A percentile compares a stretch with the other conserved stretches of the same genome.
phyloP scores from a whole-genome alignment of 1,140 invertebrate species.

The Drosophila cardini region DNA sequence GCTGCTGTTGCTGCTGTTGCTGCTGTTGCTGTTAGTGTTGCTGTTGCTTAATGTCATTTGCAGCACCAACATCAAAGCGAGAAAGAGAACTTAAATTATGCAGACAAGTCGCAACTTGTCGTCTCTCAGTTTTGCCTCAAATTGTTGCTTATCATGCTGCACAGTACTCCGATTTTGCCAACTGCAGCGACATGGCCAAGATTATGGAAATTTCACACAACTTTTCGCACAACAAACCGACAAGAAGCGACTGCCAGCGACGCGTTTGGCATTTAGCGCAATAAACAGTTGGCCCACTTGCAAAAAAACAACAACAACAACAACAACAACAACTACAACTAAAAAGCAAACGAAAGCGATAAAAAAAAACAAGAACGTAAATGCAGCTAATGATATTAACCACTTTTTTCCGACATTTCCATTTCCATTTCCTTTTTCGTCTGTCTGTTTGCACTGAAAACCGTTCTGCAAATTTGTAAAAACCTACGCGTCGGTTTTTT shows the following conservation, averaged over 20 bases:
- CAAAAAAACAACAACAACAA: slow-evolving; percentile 19
- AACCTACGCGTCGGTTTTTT: slow-evolving; percentile 52
- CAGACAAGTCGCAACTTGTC: slow-evolving; percentile 65
- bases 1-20: slow-evolving; percentile 38
- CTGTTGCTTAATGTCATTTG: slow-evolving; percentile 52
- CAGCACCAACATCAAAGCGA: slow-evolving; percentile 18
- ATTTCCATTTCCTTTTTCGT: slow-evolving; percentile 38
- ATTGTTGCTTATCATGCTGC: slow-evolving; percentile 74
- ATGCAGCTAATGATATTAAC: slow-evolving; percentile 81
- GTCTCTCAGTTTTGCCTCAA: slow-evolving; percentile 31
- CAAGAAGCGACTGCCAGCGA: slow-evolving; percentile 10
- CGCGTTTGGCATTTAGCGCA: slow-evolving; percentile 52
- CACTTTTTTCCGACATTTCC: slow-evolving; percentile 53
- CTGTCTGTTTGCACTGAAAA: slow-evolving; percentile 76
- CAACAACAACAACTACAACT: slow-evolving; percentile 33
- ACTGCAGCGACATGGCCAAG: slow-evolving; percentile 60
- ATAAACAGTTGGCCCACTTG: slow-evolving; percentile 44
- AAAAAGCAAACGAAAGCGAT: slow-evolving; percentile 11
- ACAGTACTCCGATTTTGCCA: slow-evolving; percentile 20
- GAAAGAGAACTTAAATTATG: slow-evolving; percentile 64
- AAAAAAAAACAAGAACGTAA: slow-evolving; percentile 37
- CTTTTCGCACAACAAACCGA: slow-evolving; percentile 41
- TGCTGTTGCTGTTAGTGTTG: slow-evolving; percentile 36
- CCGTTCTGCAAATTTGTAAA: slow-evolving; percentile 76
- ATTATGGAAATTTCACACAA: slow-evolving; percentile 73